Evolutionary conservation across 1,140 invertebrate genomes (phyloP).

Genomic region (Penaeus chinensis): DNA sequence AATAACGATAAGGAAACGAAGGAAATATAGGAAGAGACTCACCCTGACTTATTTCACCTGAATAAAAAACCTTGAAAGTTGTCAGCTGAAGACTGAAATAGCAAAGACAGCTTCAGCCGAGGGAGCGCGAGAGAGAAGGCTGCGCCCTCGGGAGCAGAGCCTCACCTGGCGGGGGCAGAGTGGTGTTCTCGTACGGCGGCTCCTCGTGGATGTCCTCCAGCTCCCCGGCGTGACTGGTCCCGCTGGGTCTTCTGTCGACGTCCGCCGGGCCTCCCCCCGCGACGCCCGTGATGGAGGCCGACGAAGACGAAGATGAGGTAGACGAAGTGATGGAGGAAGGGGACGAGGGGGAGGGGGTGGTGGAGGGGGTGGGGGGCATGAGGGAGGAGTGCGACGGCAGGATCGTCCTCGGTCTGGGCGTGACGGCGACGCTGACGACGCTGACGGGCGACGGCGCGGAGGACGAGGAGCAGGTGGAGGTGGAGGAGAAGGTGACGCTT

Average conservation of each 20-base stretch:
- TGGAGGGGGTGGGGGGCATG: slow-evolving; percentile 40
- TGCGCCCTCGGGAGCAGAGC: background rate
- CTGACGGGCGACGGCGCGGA: slow-evolving; percentile 62
- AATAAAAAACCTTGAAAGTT: too few species aligned
- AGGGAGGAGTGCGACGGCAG: slow-evolving; percentile 21
- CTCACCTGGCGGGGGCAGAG: slow-evolving; percentile 41
- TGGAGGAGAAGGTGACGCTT: background rate
- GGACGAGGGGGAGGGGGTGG: slow-evolving; percentile 28
- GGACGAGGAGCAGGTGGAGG: slow-evolving; percentile 63
- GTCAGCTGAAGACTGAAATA: too few species aligned
- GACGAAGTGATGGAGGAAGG: slow-evolving; percentile 34
- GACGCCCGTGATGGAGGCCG: background rate
- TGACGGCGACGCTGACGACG: slow-evolving; percentile 60
- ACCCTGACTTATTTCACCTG: too few species aligned
- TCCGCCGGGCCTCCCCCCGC: background rate
- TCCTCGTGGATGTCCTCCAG: slow-evolving; percentile 70
- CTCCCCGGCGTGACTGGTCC: slow-evolving; percentile 63
- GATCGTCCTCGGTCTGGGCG: background rate
- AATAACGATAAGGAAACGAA: too few species aligned
- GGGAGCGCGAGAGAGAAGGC: background rate
- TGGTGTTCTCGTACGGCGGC: slow-evolving; percentile 66
- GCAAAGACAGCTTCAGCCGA: background rate
- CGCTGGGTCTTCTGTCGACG: slow-evolving; percentile 48
- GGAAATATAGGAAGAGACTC: too few species aligned
- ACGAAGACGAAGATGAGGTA: slow-evolving; percentile 33